phyloP scores from a whole-genome alignment of 2,113 vertebrate genomes.

The Sebastes schlegelii region DNA sequence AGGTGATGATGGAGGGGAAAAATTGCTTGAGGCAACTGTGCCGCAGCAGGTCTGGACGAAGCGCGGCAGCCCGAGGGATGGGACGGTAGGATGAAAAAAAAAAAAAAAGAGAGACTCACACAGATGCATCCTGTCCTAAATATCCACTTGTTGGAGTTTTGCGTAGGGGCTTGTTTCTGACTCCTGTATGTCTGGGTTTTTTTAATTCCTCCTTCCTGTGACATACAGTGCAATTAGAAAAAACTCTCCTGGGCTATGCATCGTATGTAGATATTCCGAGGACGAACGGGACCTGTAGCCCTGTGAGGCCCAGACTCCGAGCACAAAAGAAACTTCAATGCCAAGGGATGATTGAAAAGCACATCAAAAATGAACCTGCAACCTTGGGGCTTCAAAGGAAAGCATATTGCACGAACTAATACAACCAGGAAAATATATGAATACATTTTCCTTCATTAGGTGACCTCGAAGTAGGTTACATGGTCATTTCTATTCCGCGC shows the following conservation, averaged over 20 bases:
- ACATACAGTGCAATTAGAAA: slow-evolving; percentile 26
- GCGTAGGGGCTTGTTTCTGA: not conserved
- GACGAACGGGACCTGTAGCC: slow-evolving; percentile 64
- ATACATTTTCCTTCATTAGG: slow-evolving; percentile 81
- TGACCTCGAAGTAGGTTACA: slow-evolving; percentile 81
- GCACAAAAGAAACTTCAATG: slow-evolving; percentile 75
- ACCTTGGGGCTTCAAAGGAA: slow-evolving; percentile 81
- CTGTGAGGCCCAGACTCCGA: slow-evolving; percentile 52
- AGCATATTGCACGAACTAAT: slow-evolving; percentile 74
- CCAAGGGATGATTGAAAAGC: slow-evolving; percentile 76
- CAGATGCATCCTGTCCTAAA: slow-evolving; percentile 31
- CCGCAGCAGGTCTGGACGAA: slow-evolving; percentile 59
- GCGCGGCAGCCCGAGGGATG: slow-evolving; percentile 51
- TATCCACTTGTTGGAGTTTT: slow-evolving; percentile 18
- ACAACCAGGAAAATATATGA: slow-evolving; percentile 78
- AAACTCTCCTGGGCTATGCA: not conserved
- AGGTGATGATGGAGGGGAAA: slow-evolving; percentile 75
- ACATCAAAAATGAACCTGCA: slow-evolving; percentile 77
- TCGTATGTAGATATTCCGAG: slow-evolving; percentile 49
- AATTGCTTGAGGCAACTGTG: slow-evolving; percentile 59
- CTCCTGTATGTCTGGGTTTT: not conserved
- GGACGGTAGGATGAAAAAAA: slow-evolving; percentile 18
- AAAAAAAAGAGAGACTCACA: not conserved
- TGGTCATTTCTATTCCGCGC: slow-evolving; percentile 79
- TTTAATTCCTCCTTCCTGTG: slow-evolving; percentile 25